These are phyloP conservation scores for Megathymus violae DNA, from an alignment of 1,140 invertebrate genomes.

Conservation along the genomic window DNA sequence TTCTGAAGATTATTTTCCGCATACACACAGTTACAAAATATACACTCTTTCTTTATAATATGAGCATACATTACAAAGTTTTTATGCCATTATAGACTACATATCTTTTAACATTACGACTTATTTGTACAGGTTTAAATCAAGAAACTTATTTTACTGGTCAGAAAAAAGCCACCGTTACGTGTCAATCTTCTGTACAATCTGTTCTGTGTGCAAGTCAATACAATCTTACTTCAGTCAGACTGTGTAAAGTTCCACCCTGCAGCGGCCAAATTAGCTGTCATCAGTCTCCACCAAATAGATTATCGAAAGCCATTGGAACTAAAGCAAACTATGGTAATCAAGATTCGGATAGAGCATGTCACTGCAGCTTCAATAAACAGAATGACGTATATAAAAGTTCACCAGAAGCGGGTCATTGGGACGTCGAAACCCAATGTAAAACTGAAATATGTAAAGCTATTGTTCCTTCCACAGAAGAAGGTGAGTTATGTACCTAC, in stretches of 20 bases:
- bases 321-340: too few relatives aligned
- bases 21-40: too few relatives aligned
- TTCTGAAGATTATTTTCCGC: too few relatives aligned
- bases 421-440: too few relatives aligned
- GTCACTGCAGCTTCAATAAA: background rate
- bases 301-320: too few relatives aligned
- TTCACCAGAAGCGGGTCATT: too few relatives aligned
- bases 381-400: too few relatives aligned
- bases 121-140: constrained; percentile 28
- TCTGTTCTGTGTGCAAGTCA: background rate
- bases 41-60: too few relatives aligned
- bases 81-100: too few relatives aligned
- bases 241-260: constrained; percentile 19
- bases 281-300: constrained; percentile 1
- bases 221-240: constrained; percentile 21
- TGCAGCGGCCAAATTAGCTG: constrained; percentile 4
- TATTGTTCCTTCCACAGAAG: background rate
- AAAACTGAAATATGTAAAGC: too few relatives aligned
- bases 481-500: background rate
- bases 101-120: constrained; percentile 7
- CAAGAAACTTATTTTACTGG: constrained; percentile 24
- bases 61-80: too few relatives aligned
- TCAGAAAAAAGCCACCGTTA: background rate
- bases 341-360: too few relatives aligned
- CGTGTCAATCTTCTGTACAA: background rate